Conservation (phyloP, 2,888 invertebrate genomes). For the Strigamia maritima region DNA sequence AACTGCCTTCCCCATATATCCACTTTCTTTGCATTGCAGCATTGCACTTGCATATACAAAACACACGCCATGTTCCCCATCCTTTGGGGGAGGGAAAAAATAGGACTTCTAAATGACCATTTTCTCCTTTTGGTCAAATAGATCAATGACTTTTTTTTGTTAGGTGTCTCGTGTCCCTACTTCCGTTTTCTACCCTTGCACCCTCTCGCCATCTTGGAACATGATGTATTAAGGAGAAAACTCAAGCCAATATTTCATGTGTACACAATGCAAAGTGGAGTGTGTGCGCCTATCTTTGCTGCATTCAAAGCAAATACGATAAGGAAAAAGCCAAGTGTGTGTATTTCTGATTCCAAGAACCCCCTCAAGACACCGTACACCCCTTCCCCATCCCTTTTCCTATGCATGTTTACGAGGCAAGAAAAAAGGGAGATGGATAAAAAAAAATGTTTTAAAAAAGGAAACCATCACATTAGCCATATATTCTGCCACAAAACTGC, state of each 20-base stretch:
- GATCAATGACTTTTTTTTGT: neutral
- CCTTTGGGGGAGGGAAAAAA: neutral
- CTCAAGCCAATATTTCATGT: constrained; percentile 39
- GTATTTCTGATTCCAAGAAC: constrained; percentile 6
- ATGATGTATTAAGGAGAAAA: constrained; percentile 37
- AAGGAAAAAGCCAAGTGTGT: constrained; percentile 25
- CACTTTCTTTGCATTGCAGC: neutral
- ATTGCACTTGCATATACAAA: neutral
- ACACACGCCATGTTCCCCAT: neutral
- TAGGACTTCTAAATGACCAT: neutral
- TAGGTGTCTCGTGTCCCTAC: neutral
- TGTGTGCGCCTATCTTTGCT: neutral
- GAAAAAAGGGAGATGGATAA: neutral
- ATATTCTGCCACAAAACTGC: neutral
- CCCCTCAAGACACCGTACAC: neutral
- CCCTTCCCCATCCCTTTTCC: neutral
- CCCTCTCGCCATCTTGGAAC: constrained; percentile 6
- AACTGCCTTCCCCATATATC: neutral
- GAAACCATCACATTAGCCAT: neutral
- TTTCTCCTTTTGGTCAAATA: neutral
- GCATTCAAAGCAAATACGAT: neutral
- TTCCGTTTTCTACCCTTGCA: neutral
- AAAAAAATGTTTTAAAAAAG: neutral
- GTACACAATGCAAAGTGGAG: constrained; percentile 39
- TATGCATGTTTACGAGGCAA: neutral